Base-by-base conservation (phyloP, 2,888 invertebrate genomes). In the Chalcis sispes region DNA sequence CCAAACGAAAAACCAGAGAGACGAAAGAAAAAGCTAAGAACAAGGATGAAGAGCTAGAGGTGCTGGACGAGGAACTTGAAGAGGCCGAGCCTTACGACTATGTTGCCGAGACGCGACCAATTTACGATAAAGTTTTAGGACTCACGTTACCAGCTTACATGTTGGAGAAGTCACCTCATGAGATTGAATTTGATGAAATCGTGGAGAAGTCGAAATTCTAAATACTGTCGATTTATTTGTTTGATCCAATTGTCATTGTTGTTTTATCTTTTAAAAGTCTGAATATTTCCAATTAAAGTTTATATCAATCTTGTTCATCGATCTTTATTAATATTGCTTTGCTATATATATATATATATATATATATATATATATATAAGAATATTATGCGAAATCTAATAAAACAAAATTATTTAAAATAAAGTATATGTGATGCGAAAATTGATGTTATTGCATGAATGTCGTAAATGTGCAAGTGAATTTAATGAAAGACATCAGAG, bases 121-220 rank as follows among this genome's bases (percentile, higher is more conserved):
- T 91, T 46, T 94, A 92, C 83, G 93, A 94, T 82, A 91, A 92
- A 78, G 85, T 90, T 23, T 90, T 93, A 66, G 93, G 93, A 23
- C 90, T 93, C 18, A 91, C 92, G 42, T 87, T 94, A 78, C 94
- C 94, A 1, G 92, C 90, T 81, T 94, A 91, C 83, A 94, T 94
- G 93, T 85, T 94, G 71, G 90, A 91, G 75, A 91, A 91, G 86
- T 93, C 93, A 50, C 93, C 93, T 79, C 92, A 92, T 81, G 94
- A 94, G 89, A 90, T 90, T 82, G 91, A 92, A 75, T 93, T 94
- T 84, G 94, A 94, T 85, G 91, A 89, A 71, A 85, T 88, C 65
- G 84, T 89, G 20, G 84, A 85, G 56, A 72, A 75, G 1, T 48
- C 67, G 5, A 67, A 48, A 18, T 67, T 76, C 25, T 74, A 20